Percentiles rank a stretch among this genome's conserved stretches.
phyloP scores from a whole-genome alignment of 2,888 invertebrate genomes.

The Antitype chi region DNA sequence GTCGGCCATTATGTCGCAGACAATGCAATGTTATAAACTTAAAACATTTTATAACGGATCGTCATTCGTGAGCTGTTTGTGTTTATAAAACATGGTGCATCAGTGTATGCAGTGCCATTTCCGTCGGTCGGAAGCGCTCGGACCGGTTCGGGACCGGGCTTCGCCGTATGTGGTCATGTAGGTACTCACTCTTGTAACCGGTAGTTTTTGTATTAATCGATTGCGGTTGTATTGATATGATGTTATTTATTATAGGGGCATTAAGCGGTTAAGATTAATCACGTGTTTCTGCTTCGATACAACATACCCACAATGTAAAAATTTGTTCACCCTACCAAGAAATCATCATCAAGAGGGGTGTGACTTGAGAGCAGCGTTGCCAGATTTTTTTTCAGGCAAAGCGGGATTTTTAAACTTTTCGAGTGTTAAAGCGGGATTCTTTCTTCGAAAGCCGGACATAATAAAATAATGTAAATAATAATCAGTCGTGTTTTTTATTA shows the following conservation, averaged over 20 bases:
- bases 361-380: no score
- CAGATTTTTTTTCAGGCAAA: no score
- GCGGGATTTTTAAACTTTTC: no score
- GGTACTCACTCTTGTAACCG: constrained; percentile 15
- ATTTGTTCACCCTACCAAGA: not conserved
- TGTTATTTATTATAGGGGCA: not conserved
- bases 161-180: constrained; percentile 42
- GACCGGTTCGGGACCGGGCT: constrained; percentile 35
- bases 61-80: constrained; percentile 34
- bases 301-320: not conserved
- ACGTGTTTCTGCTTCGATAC: not conserved
- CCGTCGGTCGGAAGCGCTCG: constrained; percentile 38
- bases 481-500: no score
- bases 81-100: constrained; percentile 48
- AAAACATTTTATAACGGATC: constrained; percentile 35
- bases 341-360: not conserved
- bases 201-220: constrained; percentile 31
- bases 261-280: not conserved
- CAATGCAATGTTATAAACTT: constrained; percentile 45
- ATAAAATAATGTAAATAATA: no score
- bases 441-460: no score
- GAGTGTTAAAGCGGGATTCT: no score
- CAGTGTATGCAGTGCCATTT: constrained; percentile 40
- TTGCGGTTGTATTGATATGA: constrained; percentile 13
- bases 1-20: constrained; percentile 3